A percentile compares a stretch with the other conserved stretches of the same genome.
phyloP scores from a whole-genome alignment of 2,113 vertebrate genomes.

The Saguinus imperator region DNA sequence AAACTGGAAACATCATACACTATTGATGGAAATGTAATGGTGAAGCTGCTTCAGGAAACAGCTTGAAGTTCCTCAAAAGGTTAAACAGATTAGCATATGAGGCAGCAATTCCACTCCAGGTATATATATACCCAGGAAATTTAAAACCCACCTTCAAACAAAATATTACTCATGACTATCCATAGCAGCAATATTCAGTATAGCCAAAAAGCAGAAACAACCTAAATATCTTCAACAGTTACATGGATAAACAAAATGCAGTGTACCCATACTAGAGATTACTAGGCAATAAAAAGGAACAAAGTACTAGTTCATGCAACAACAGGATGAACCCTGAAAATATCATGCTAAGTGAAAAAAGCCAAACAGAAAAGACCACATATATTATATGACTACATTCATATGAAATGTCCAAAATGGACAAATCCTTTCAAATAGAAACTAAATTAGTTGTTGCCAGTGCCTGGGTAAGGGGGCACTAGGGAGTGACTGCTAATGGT shows the following conservation, averaged over 20 bases:
- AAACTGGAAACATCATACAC: neutral
- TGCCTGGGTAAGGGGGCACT: neutral
- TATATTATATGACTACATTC: neutral
- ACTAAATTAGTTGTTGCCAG: neutral
- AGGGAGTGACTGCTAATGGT: neutral
- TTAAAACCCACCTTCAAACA: neutral
- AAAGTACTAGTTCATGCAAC: neutral
- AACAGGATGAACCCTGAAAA: neutral
- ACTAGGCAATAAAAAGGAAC: neutral
- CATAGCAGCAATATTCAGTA: neutral
- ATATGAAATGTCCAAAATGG: neutral
- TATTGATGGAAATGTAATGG: neutral
- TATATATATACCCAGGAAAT: neutral
- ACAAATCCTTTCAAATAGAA: neutral
- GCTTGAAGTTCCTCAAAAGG: neutral
- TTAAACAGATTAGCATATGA: neutral
- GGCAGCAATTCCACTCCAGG: neutral
- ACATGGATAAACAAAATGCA: neutral
- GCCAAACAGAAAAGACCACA: neutral
- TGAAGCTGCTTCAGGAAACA: neutral
- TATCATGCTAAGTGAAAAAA: neutral
- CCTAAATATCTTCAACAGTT: neutral
- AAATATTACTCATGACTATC: constrained; percentile 14
- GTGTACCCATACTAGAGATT: neutral
- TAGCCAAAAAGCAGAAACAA: neutral